Percentiles rank a stretch among this genome's conserved stretches.
Conservation (phyloP, 2,797 vertebrate genomes). For the Platalea minor region DNA sequence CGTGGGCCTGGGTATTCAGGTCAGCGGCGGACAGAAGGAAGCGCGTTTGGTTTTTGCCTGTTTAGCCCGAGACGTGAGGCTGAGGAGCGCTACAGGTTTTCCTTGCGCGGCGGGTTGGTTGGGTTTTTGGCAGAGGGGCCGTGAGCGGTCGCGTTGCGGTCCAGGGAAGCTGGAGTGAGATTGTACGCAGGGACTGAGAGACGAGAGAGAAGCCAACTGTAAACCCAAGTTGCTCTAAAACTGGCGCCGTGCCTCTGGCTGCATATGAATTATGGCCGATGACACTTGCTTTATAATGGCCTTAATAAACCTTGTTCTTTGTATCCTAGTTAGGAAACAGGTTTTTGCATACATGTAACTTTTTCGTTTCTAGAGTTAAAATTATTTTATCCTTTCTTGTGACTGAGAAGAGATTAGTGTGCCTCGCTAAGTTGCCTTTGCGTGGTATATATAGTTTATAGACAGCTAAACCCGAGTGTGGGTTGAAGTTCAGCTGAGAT, state of each 20-base stretch:
- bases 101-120: background rate
- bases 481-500: background rate
- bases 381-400: background rate
- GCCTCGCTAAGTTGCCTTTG: background rate
- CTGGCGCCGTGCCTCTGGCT: background rate
- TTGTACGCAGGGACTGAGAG: background rate
- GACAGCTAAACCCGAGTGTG: background rate
- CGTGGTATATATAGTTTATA: background rate
- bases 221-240: background rate
- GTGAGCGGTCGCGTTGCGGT: accelerated
- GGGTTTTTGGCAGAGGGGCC: background rate
- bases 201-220: background rate
- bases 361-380: background rate
- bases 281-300: constrained; percentile 21
- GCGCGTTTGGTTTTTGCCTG: accelerated
- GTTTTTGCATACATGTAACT: background rate
- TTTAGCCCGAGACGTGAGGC: background rate
- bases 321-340: background rate
- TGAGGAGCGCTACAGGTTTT: background rate
- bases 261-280: accelerated
- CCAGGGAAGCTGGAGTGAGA: background rate
- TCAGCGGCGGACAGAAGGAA: accelerated
- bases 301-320: constrained; percentile 42
- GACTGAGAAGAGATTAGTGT: background rate
- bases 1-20: background rate